Base-by-base conservation (phyloP, 2,797 vertebrate genomes). In the Pelodytes ibericus region DNA sequence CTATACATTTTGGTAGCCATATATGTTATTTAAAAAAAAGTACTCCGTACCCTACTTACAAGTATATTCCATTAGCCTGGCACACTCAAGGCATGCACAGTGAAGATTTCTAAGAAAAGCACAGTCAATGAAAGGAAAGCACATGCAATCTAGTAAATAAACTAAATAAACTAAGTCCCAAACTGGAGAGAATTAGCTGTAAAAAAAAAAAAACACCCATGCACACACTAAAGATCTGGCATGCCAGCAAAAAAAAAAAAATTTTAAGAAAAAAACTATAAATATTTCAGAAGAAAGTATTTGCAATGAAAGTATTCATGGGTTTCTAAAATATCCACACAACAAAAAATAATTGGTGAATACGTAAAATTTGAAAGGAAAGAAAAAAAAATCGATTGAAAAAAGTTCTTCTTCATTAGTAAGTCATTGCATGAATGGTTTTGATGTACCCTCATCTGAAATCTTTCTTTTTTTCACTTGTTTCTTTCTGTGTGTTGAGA, bases 281-380 rank as follows among this genome's bases (percentile, higher is more conserved):
- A 82, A 75, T 80, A 73, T 79, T 75, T 81, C 82, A 81, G 80
- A 80, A 75, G 62, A 49, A 9, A 4, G 71, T 64, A 64, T 11
- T 10, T 74, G 71, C 75, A 67, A 73, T 71, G 53, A 61, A 68
- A 39, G 73, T 5, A 65, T 51, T n/a, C n/a, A 67, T 72, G 75
- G 56, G 56, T 72, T 72, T 51, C 29, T 18, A 53, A 60, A 53
- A 53, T 16, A 25, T 41, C 16, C 33, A 36, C 36, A 64, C 25
- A 63, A 76, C 3, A 59, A 59, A 60, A n/a, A n/a, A n/a, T n/a
- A n/a, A 36, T 59, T 61, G 41, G 22, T 36, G 57, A 33, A 75
- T n/a, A 33, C 5, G 11, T 31, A 9, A 36, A 68, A 53, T 70
- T 53, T 70, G 2, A 57, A 49, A 61, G n/a, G 47, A 51, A 20